Percentiles rank a stretch among this genome's conserved stretches.
Conservation (phyloP, 2,888 invertebrate species). For the Physocephala rufipes region DNA sequence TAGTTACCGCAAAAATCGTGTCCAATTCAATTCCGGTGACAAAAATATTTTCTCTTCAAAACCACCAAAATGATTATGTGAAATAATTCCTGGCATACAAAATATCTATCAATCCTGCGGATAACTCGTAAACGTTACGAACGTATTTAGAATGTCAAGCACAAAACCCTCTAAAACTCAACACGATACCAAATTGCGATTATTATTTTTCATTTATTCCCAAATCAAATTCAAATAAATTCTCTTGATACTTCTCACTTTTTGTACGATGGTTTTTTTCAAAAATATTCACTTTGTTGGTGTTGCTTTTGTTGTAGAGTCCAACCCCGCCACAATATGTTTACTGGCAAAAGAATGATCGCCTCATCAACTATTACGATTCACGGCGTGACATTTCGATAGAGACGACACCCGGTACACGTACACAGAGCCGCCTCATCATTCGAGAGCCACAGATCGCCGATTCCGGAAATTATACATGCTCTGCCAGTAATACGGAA, state of each 20-base stretch:
- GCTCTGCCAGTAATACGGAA: slow-evolving; percentile 89
- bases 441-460: slow-evolving; percentile 83
- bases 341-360: slow-evolving; percentile 94
- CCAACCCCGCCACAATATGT: slow-evolving; percentile 93
- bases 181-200: background rate
- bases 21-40: background rate
- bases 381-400: slow-evolving; percentile 83
- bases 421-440: slow-evolving; percentile 85
- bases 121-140: no score
- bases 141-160: no score
- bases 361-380: slow-evolving; percentile 93
- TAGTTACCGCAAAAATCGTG: background rate
- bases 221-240: no score
- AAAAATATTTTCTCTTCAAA: no score
- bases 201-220: no score
- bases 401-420: slow-evolving; percentile 83
- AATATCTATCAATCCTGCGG: no score
- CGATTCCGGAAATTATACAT: slow-evolving; percentile 92
- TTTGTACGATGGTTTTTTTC: background rate
- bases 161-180: background rate
- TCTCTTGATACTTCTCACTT: no score
- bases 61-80: no score
- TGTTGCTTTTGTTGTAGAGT: slow-evolving; percentile 71
- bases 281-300: background rate
- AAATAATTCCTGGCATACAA: no score